phyloP scores from a whole-genome alignment of 1,140 invertebrate genomes.

The Drosophila lacteicornis region DNA sequence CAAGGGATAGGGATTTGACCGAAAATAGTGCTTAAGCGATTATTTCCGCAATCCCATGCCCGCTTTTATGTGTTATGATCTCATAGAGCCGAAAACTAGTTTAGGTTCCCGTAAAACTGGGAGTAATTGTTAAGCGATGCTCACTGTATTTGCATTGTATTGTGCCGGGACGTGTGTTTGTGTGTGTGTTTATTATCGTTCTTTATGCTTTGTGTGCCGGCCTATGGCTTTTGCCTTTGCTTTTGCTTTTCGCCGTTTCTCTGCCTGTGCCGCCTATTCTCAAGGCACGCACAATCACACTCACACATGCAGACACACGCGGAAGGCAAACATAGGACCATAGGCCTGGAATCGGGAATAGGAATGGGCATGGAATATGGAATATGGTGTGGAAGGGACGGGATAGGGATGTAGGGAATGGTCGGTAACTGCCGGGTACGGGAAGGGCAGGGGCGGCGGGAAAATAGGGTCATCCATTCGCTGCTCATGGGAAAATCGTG shows the following conservation, averaged over 20 bases:
- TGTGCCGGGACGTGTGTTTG: slow-evolving; percentile 1
- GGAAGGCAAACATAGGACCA: slow-evolving; percentile 44
- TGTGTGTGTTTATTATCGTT: slow-evolving; percentile 68
- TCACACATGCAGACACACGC: slow-evolving; percentile 17
- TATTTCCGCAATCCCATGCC: neutral
- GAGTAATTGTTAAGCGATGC: slow-evolving; percentile 22
- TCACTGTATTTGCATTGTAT: slow-evolving; percentile 28
- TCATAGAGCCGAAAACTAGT: slow-evolving; percentile 4
- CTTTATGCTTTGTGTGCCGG: slow-evolving; percentile 74
- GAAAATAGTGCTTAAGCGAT: neutral
- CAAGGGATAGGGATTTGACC: too few species aligned
- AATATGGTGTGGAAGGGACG: slow-evolving; percentile 5
- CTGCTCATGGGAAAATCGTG: slow-evolving; percentile 37
- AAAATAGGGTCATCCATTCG: slow-evolving; percentile 75
- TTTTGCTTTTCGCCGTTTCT: slow-evolving; percentile 35
- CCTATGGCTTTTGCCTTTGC: slow-evolving; percentile 49
- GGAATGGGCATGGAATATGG: slow-evolving; percentile 31
- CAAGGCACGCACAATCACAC: slow-evolving; percentile 44
- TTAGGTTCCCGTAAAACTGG: slow-evolving; percentile 2
- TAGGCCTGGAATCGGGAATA: slow-evolving; percentile 36
- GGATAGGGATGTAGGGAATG: slow-evolving; percentile 9
- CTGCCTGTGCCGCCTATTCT: slow-evolving; percentile 64
- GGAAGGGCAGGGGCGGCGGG: slow-evolving; percentile 10
- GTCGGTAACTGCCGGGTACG: slow-evolving; percentile 2
- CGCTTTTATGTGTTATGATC: slow-evolving; percentile 1